Evolutionary conservation across 1,140 invertebrate genomes (phyloP).

Genomic region (Cylas formicarius): DNA sequence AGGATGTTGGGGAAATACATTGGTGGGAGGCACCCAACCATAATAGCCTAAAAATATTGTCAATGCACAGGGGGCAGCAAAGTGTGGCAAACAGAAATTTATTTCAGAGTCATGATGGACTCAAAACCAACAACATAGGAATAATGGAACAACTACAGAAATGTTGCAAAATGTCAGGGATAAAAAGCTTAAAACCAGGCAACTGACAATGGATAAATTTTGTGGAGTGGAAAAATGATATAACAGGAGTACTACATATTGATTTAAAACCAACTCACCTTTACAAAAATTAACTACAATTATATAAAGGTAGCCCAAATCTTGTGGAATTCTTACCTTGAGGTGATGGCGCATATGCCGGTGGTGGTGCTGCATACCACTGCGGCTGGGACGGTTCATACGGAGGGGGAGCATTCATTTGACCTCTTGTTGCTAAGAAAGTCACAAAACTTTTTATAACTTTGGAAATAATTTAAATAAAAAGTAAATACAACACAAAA

Average conservation of each 20-base stretch:
- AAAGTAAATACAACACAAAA: conserved; percentile 5
- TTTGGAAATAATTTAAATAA: neutral
- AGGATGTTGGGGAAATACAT: conserved; percentile 57
- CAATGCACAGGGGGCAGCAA: too few species aligned
- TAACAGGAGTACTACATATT: too few species aligned
- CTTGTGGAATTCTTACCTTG: conserved; percentile 41
- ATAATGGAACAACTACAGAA: too few species aligned
- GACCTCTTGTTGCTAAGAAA: conserved; percentile 28
- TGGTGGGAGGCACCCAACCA: conserved; percentile 83
- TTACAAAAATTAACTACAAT: neutral
- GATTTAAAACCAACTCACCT: too few species aligned
- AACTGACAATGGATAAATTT: too few species aligned
- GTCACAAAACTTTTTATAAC: conserved; percentile 1
- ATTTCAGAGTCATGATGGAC: too few species aligned
- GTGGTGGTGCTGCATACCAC: conserved; percentile 85
- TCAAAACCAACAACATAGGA: too few species aligned
- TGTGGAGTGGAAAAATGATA: too few species aligned
- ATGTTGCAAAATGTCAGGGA: too few species aligned
- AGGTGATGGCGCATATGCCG: conserved; percentile 74
- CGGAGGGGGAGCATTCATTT: conserved; percentile 64
- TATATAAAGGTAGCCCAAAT: too few species aligned
- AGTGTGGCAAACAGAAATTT: too few species aligned
- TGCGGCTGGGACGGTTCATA: conserved; percentile 72
- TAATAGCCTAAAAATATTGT: conserved; percentile 75
- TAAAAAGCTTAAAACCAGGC: too few species aligned